Percentiles rank a stretch among this genome's conserved stretches.
Evolutionary conservation across 2,113 vertebrate species (phyloP).

Genomic region (Ageneiosus marmoratus): DNA sequence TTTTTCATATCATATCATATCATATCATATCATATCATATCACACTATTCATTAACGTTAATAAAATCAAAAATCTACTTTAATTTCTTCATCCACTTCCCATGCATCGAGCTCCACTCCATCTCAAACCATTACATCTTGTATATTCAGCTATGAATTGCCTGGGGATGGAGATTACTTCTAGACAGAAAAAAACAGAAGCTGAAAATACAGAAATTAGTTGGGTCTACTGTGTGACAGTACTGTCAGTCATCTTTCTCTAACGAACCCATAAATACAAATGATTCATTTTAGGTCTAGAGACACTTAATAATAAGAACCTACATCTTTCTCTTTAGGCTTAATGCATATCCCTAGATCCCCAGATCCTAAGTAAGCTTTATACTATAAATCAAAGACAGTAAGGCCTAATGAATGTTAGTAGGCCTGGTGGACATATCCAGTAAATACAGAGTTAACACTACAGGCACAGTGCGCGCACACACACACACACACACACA

Average conservation of each 20-base stretch:
- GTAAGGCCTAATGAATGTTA: too few species aligned
- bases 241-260: not conserved
- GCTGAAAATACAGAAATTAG: not conserved
- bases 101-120: not conserved
- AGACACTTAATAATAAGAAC: not conserved
- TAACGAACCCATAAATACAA: not conserved
- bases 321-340: not conserved
- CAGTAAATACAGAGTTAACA: constrained; percentile 33
- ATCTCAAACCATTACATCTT: not conserved
- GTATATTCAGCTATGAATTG: not conserved
- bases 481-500: constrained; percentile 12
- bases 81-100: not conserved
- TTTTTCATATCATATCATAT: not conserved
- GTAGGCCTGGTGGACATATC: not conserved
- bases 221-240: not conserved
- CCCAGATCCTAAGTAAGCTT: not conserved
- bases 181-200: not conserved
- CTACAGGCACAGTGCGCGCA: not conserved
- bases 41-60: not conserved
- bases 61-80: too few species aligned
- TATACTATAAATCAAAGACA: not conserved
- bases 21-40: not conserved
- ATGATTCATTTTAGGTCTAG: not conserved
- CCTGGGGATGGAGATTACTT: not conserved
- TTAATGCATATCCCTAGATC: not conserved